Conservation (phyloP, 53 echinoderm and acorn worm species). For the Crossaster papposus region DNA sequence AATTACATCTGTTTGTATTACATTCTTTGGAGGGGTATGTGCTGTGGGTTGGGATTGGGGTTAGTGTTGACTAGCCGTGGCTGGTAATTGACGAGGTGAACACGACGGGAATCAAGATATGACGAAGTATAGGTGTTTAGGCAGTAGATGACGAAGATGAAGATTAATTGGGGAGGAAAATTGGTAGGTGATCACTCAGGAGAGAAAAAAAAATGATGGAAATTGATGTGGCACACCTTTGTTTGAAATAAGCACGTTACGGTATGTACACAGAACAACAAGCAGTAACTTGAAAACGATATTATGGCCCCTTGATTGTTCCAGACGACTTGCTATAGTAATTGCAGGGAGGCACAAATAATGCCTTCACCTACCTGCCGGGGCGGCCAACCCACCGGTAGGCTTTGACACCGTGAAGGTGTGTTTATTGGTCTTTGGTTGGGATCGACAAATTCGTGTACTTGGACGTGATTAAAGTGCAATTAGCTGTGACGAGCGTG, state of each 20-base stretch:
- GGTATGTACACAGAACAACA: neutral
- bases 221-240: neutral
- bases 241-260: neutral
- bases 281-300: neutral
- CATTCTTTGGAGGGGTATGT: too few relatives aligned
- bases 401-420: slow-evolving; percentile 31
- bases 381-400: slow-evolving; percentile 18
- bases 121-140: neutral
- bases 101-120: neutral
- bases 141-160: neutral
- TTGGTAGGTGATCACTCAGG: too few relatives aligned
- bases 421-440: slow-evolving; percentile 48
- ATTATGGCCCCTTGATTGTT: neutral
- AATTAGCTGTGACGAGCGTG: slow-evolving; percentile 49
- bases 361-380: slow-evolving; percentile 17
- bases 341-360: neutral
- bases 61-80: neutral
- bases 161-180: neutral
- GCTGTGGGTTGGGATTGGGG: too few relatives aligned
- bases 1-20: too few relatives aligned
- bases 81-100: neutral
- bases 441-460: slow-evolving; percentile 48
- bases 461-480: slow-evolving; percentile 58
- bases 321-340: neutral
- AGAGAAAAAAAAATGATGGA: neutral